Percentiles rank a stretch among this genome's conserved stretches.
Conservation (phyloP, 2,888 invertebrate species). For the Coenonympha glycerion region DNA sequence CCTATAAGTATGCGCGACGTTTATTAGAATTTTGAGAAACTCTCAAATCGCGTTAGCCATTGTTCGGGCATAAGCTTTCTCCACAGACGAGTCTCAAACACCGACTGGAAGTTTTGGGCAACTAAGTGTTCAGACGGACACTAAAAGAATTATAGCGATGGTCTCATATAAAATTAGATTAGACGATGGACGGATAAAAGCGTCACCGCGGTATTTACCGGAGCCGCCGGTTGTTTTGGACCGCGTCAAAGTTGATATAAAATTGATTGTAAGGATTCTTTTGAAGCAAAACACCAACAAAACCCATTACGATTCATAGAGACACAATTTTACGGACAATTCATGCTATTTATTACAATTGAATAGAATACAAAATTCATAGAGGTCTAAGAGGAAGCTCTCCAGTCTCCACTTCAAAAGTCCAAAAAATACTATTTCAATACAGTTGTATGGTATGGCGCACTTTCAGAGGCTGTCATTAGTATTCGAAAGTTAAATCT, state of each 20-base stretch:
- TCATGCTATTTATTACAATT: too few species aligned
- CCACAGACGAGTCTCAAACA: constrained; percentile 12
- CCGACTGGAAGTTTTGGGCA: constrained; percentile 19
- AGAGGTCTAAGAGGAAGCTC: too few species aligned
- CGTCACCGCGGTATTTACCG: constrained; percentile 14
- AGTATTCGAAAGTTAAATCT: too few species aligned
- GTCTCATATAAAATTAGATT: constrained; percentile 24
- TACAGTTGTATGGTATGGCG: too few species aligned
- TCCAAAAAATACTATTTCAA: too few species aligned
- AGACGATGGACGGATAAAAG: constrained; percentile 8
- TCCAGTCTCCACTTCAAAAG: too few species aligned
- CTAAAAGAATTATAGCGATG: constrained; percentile 23
- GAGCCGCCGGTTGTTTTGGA: background rate
- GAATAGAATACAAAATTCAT: too few species aligned
- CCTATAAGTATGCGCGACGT: too few species aligned
- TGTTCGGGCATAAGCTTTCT: constrained; percentile 14
- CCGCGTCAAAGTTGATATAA: background rate
- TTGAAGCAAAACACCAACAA: background rate
- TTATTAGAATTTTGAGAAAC: background rate
- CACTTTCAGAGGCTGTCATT: too few species aligned
- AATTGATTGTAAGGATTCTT: background rate
- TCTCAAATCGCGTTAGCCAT: constrained; percentile 4
- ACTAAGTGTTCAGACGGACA: constrained; percentile 17
- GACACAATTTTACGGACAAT: too few species aligned
- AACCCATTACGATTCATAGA: too few species aligned